phyloP scores from a whole-genome alignment of 2,113 vertebrate genomes.

The Accipiter virgatus region DNA sequence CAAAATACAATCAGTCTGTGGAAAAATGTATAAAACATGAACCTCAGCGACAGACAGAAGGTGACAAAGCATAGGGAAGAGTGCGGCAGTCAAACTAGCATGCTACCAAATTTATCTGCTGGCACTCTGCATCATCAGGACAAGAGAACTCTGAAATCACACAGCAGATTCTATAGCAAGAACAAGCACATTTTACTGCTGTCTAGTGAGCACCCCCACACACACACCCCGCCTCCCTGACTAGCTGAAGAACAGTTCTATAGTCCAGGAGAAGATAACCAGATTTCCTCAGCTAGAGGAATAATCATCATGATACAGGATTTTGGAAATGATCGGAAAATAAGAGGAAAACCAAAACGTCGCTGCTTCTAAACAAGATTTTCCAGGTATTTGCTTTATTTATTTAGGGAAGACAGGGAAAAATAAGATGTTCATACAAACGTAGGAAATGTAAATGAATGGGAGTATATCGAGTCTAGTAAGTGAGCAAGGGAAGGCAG shows the following conservation, averaged over 20 bases:
- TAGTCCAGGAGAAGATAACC: neutral
- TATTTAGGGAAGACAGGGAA: neutral
- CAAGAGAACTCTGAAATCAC: neutral
- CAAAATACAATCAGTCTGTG: neutral
- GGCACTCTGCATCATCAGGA: neutral
- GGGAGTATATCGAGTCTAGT: neutral
- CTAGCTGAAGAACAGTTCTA: neutral
- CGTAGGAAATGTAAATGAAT: neutral
- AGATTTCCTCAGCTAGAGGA: neutral
- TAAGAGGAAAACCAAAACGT: neutral
- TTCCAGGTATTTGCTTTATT: neutral
- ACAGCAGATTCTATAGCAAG: neutral
- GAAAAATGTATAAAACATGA: constrained; percentile 24
- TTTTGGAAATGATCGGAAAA: neutral
- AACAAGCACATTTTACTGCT: neutral
- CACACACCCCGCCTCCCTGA: too few species aligned
- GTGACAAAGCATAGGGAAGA: neutral
- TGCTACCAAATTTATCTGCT: neutral
- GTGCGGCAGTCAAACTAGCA: neutral
- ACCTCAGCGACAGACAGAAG: neutral
- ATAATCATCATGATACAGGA: neutral
- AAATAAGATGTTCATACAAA: neutral
- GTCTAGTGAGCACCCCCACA: neutral
- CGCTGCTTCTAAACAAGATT: neutral
- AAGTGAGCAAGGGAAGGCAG: neutral